Percentiles rank a stretch among this genome's conserved stretches.
Evolutionary conservation across 2,113 vertebrate species (phyloP).

Genomic region (Struthio camelus): DNA sequence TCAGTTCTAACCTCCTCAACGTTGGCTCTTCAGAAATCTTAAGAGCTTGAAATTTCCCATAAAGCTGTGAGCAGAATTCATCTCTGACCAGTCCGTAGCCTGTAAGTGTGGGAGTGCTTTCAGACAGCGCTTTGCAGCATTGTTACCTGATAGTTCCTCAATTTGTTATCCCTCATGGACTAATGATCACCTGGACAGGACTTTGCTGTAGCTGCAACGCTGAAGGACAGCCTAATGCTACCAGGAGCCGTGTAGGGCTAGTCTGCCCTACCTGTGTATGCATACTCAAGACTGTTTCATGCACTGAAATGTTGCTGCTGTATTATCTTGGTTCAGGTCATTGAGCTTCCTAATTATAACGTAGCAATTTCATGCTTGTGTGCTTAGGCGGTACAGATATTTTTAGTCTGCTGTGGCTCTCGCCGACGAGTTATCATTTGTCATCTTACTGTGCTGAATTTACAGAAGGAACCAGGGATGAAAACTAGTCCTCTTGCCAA

Average conservation of each 20-base stretch:
- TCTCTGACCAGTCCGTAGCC: neutral
- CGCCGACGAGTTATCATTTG: rapidly evolving
- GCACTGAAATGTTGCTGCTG: neutral
- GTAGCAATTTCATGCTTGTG: rapidly evolving
- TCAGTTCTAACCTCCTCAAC: neutral
- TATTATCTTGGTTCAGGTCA: neutral
- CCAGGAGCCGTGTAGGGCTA: neutral
- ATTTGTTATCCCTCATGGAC: neutral
- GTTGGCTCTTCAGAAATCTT: neutral
- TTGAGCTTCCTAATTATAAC: neutral
- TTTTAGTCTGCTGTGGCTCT: neutral
- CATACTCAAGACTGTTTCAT: neutral
- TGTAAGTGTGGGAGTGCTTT: neutral
- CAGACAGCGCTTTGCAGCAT: neutral
- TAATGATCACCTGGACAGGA: neutral
- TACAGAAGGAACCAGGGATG: neutral
- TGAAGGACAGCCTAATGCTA: neutral
- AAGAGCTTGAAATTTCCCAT: neutral
- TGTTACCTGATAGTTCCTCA: neutral
- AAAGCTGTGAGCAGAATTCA: neutral
- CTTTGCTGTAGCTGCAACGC: neutral
- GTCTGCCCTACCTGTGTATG: neutral
- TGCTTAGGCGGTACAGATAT: neutral
- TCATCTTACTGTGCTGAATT: neutral
- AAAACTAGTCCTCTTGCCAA: neutral